Base-by-base conservation (phyloP, 2,888 invertebrate species). In the Ectobius pallidus region DNA sequence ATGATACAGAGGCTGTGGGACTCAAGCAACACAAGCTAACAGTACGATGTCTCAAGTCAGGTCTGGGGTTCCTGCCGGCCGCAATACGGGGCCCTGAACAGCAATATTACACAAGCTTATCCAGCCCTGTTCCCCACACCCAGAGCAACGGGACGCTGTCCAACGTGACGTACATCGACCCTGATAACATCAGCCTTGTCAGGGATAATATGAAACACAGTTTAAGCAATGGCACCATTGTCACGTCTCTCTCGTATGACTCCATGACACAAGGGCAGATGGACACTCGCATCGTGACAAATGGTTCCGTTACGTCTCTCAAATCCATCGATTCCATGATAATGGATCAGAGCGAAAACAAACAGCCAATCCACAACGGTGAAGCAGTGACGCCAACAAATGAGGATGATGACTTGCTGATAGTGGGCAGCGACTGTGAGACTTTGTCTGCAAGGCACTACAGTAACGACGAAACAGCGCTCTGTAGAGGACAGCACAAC, bases 11-110 rank as follows among this genome's bases (percentile, higher is more conserved):
- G 2, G 55, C 55, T 25, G 52, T 3, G 6, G 55, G 27, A 3
- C 7, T 11, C 20, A 55, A 25, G 16, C 70, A 32, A 20, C 70
- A 62, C 3, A 44, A 32, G 32, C 18, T 80, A 49, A 81, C 79
- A 68, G 86, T 85, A 77, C 77, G 80, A 1, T 74, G 78, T 32
- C 76, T 79, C 11, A 86, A 85, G 78, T 82, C 84, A 2, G 83
- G 85, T 1, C 80, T 86, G n/a, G 86, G 86, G 85, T 87, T 86
- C 70, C 85, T 86, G 72, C 86, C 86, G 9, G 67, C 84, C 86
- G 74, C 82, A 85, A 11, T 71, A 20, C 30, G 68, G 3, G 72
- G 20, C n/a, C 44, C 65, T 16, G 22, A 67, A 34, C 69, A 69
- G 27, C 63, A 62, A 22, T 46, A 49, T 62, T 55, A 55, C 65